These are phyloP conservation scores for Lonchura striata DNA, from an alignment of 2,113 vertebrate species.

Conservation along the genomic window DNA sequence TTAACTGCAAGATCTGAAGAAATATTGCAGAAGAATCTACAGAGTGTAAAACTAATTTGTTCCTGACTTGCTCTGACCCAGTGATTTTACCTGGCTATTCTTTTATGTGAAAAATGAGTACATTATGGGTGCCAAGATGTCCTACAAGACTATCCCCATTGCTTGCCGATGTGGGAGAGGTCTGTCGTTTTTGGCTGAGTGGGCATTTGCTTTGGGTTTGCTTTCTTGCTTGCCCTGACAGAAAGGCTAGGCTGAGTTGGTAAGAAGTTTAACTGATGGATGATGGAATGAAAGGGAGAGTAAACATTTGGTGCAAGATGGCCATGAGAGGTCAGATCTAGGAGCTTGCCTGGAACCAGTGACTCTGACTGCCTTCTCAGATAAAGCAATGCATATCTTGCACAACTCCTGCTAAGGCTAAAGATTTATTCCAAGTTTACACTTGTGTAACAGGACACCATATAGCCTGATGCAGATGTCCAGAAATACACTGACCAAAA, in stretches of 20 bases:
- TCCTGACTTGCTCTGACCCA: not conserved
- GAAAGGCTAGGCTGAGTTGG: not conserved
- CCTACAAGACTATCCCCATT: not conserved
- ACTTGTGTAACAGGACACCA: not conserved
- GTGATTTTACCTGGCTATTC: not conserved
- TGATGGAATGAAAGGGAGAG: not conserved
- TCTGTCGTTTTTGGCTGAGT: not conserved
- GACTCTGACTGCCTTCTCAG: not conserved
- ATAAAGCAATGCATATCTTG: not conserved
- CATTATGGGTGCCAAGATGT: not conserved
- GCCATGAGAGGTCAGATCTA: not conserved
- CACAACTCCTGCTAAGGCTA: slow-evolving; percentile 6
- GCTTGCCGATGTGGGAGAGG: not conserved
- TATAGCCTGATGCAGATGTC: not conserved
- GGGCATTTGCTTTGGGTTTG: not conserved
- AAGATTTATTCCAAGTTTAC: slow-evolving; percentile 9
- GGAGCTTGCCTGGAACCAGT: not conserved
- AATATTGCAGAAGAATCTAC: not conserved
- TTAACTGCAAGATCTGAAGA: not conserved
- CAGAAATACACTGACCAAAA: slow-evolving; percentile 15
- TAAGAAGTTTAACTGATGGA: not conserved
- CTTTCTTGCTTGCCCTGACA: not conserved
- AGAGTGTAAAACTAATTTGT: not conserved
- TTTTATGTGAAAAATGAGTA: not conserved
- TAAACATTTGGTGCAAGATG: not conserved